Conservation (phyloP, 2,113 vertebrate genomes). For the Potamarius usumacintae region DNA sequence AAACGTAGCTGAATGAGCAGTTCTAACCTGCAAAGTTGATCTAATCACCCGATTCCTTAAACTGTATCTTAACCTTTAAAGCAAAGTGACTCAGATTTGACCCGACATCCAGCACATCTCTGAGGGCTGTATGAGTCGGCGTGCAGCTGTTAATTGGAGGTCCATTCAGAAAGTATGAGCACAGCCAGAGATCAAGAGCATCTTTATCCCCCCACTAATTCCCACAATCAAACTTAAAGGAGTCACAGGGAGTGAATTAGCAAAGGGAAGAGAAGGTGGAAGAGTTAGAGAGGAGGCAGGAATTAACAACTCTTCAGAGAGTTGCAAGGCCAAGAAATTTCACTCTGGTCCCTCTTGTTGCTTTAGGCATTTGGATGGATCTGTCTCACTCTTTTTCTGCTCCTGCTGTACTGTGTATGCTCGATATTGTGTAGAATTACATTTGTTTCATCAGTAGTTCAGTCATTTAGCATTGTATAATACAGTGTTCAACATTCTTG, state of each 20-base stretch:
- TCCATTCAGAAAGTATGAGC: conserved; percentile 40
- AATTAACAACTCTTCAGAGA: conserved; percentile 32
- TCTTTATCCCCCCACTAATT: conserved; percentile 44
- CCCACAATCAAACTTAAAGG: conserved; percentile 48
- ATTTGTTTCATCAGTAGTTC: conserved; percentile 1
- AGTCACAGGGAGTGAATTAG: conserved; percentile 42
- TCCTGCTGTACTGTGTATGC: background rate
- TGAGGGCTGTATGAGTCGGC: conserved; percentile 31
- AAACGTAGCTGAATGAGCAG: conserved; percentile 5
- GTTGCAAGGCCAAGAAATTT: conserved; percentile 6
- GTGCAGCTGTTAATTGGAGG: conserved; percentile 44
- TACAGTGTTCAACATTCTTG: background rate
- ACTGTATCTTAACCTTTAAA: conserved; percentile 29
- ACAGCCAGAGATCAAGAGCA: conserved; percentile 48
- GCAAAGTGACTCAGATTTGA: conserved; percentile 15
- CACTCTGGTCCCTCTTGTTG: background rate
- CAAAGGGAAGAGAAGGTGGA: conserved; percentile 33
- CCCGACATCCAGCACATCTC: background rate
- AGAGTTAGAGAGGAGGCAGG: conserved; percentile 32
- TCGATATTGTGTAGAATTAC: background rate
- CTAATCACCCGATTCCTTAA: background rate
- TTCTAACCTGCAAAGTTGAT: background rate
- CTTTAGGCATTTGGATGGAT: background rate
- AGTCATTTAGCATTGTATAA: background rate
- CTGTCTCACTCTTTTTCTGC: background rate